Percentiles rank a stretch among this genome's conserved stretches.
These are phyloP conservation scores for Archilochus colubris DNA, from an alignment of 2,113 vertebrate species.

Conservation along the genomic window DNA sequence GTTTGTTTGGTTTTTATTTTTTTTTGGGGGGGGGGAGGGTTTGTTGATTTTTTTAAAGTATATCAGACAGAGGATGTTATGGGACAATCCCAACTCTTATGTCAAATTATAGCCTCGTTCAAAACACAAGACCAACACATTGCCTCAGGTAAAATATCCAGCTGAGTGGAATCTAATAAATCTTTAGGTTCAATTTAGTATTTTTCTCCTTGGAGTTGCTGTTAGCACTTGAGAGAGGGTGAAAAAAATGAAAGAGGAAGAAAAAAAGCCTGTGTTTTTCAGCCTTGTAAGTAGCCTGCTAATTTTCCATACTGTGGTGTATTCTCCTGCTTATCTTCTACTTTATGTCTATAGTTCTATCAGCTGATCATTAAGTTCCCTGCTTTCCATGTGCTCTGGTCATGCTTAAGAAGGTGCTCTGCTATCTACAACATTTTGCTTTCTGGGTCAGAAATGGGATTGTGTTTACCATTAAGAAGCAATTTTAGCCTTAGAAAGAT, in stretches of 20 bases:
- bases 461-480: constrained; percentile 7
- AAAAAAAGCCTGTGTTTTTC: neutral
- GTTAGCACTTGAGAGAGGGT: neutral
- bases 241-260: fast-evolving
- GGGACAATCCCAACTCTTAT: neutral
- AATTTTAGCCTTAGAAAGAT: constrained; percentile 32
- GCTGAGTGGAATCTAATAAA: constrained; percentile 18
- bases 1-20: too few species aligned
- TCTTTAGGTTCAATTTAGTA: constrained; percentile 16
- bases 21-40: too few species aligned
- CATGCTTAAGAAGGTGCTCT: constrained; percentile 9
- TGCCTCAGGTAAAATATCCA: constrained; percentile 28
- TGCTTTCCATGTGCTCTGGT: constrained; percentile 47
- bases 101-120: neutral
- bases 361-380: constrained; percentile 14
- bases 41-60: too few species aligned
- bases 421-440: neutral
- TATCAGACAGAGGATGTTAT: neutral
- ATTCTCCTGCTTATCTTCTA: constrained; percentile 10
- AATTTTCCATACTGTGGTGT: constrained; percentile 15
- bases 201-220: constrained; percentile 20
- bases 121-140: neutral
- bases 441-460: constrained; percentile 23
- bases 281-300: constrained; percentile 30
- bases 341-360: constrained; percentile 42